Evolutionary conservation across 1,140 invertebrate genomes (phyloP), one percentile per base, ranked within the genome.

Genomic region (Cydia fagiglandana): DNA sequence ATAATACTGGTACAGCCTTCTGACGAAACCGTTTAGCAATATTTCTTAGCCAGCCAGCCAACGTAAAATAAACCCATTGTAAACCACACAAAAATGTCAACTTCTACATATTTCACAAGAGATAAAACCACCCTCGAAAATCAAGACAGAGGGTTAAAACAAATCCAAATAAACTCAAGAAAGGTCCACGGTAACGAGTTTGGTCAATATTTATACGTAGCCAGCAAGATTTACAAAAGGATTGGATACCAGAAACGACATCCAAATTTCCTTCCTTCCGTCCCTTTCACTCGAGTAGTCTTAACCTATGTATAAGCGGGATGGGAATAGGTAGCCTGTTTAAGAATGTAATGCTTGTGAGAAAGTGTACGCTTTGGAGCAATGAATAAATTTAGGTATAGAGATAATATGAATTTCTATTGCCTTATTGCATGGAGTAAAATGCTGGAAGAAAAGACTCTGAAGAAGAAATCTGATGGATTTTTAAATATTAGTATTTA

Each of bases 371-470:
- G 66, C 28, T 38, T 30, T n/a, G n/a, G 34, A 17, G n/a, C 66
- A 38, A 70, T 70, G 66, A 70, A 70, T 70, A 70, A 70, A 70
- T 70, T 70, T 70, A 70, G 28, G 66, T 17, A 45, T 45, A 70
- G 15, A 66, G 38, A 38, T 70, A 38, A 41, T 70, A 70, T 70
- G 66, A 70, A 70, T 70, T 70, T 41, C 66, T 70, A 70, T 70
- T 41, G 66, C 34, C 34, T 38, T 70, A 38, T 45, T 68, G 28
- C 17, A 13, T 15, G 12, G 15, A 70, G 38, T 61, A 24, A 61
- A 24, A 20, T 61, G 17, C 2, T 61, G 20, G 56, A 12, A 9
- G n/a, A 17, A 61, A 61, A 53, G 50, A 53, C 5, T 10, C 7
- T 1, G 17, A 61, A 61, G 20, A 61, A 61, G 56, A 61, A 61